A percentile compares a stretch with the other conserved stretches of the same genome.
These are phyloP conservation scores for Globodera rostochiensis DNA, from an alignment of 1,140 invertebrate genomes.

Conservation along the genomic window DNA sequence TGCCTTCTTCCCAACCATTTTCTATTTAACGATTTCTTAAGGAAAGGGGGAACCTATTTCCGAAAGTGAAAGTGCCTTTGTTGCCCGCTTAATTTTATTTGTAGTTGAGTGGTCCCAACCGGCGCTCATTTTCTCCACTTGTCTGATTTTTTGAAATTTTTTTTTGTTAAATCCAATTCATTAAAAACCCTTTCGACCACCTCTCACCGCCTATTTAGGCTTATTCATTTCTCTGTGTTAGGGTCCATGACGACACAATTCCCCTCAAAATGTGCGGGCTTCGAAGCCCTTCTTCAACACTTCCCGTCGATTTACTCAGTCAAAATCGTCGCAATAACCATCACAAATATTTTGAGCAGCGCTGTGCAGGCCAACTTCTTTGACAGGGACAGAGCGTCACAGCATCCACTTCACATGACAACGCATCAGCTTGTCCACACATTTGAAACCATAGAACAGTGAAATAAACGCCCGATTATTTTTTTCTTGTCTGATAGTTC, in stretches of 20 bases:
- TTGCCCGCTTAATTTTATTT: slow-evolving; percentile 11
- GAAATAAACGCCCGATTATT: not conserved
- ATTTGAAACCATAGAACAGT: not conserved
- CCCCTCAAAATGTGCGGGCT: not conserved
- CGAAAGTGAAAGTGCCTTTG: not conserved
- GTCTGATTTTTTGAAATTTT: too few relatives aligned
- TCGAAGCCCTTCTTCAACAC: not conserved
- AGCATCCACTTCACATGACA: not conserved
- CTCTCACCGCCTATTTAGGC: not conserved
- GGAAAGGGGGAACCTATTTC: not conserved
- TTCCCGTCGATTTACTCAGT: not conserved
- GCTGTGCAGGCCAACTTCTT: not conserved
- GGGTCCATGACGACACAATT: not conserved
- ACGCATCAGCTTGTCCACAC: not conserved
- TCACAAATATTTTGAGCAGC: not conserved
- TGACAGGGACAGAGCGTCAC: not conserved
- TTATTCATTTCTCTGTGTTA: not conserved
- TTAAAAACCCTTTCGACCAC: too few relatives aligned
- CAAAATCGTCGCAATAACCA: not conserved
- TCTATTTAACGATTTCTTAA: slow-evolving; percentile 5
- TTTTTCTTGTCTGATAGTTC: too few relatives aligned
- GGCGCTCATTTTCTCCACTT: not conserved
- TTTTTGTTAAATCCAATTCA: too few relatives aligned
- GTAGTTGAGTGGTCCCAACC: not conserved
- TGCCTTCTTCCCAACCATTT: not conserved